phyloP scores from a whole-genome alignment of 37 sponge, comb jelly and placozoan genomes.

The Halichondria panicea region DNA sequence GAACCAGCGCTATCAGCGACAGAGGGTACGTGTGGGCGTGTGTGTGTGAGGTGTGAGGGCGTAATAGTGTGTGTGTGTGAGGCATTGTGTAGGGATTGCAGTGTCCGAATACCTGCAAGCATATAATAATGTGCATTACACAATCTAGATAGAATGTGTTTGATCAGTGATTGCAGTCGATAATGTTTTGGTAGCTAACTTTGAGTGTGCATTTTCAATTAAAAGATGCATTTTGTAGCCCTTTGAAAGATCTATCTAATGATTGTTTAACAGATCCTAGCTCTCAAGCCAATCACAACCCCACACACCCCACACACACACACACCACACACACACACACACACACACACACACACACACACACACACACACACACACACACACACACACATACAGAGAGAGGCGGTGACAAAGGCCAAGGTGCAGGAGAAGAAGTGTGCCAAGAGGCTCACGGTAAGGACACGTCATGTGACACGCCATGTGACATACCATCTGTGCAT shows the following conservation, averaged over 20 bases:
- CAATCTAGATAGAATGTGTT: too few relatives aligned
- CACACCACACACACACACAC: background rate
- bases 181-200: too few relatives aligned
- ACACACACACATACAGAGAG: slow-evolving; percentile 39
- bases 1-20: slow-evolving; percentile 42
- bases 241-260: background rate
- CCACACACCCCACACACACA: background rate
- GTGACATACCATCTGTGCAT: background rate
- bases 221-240: too few relatives aligned
- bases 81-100: too few relatives aligned
- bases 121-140: too few relatives aligned
- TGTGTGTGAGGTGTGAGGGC: too few relatives aligned
- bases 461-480: background rate
- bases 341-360: background rate
- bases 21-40: slow-evolving; percentile 57
- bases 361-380: background rate
- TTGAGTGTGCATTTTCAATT: too few relatives aligned
- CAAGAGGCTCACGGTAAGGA: slow-evolving; percentile 61
- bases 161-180: too few relatives aligned
- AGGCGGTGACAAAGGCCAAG: slow-evolving; percentile 54
- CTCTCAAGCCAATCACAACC: background rate
- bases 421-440: slow-evolving; percentile 71
- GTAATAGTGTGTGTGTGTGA: too few relatives aligned
- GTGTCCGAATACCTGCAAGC: too few relatives aligned
- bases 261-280: background rate